phyloP scores from a whole-genome alignment of 1,140 invertebrate species.

The Drosophila kurseongensis region DNA sequence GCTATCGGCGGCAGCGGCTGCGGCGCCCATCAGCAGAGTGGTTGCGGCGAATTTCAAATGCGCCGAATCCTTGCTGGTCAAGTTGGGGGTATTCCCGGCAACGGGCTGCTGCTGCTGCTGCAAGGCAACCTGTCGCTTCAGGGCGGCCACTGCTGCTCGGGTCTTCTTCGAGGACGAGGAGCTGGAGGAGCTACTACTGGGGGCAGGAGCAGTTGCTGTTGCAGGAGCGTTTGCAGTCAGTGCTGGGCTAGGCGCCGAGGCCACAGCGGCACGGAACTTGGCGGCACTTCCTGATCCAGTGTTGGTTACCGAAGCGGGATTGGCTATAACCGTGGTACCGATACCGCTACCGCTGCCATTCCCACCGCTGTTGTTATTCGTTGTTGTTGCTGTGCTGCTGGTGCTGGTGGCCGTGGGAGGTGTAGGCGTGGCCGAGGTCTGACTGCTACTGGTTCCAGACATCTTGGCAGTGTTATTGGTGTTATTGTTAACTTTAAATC shows the following conservation, averaged over 20 bases:
- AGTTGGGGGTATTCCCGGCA: slow-evolving; percentile 22
- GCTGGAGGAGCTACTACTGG: slow-evolving; percentile 20
- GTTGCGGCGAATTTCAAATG: slow-evolving; percentile 73
- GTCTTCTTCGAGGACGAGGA: slow-evolving; percentile 60
- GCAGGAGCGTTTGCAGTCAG: slow-evolving; percentile 23
- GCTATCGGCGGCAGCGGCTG: slow-evolving; percentile 69
- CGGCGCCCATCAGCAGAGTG: slow-evolving; percentile 69
- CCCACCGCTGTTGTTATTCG: slow-evolving; percentile 32
- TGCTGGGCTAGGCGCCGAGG: slow-evolving; percentile 55
- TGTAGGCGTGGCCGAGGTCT: slow-evolving; percentile 55
- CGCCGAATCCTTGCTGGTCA: slow-evolving; percentile 64
- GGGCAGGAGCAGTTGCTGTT: slow-evolving; percentile 16
- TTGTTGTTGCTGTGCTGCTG: slow-evolving; percentile 52
- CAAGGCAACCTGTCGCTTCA: slow-evolving; percentile 70
- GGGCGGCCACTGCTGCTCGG: slow-evolving; percentile 59
- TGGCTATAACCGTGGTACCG: slow-evolving; percentile 36
- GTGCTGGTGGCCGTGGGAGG: slow-evolving; percentile 50
- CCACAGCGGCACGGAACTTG: slow-evolving; percentile 66
- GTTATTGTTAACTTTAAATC: slow-evolving; percentile 73
- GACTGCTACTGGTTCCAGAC: slow-evolving; percentile 57
- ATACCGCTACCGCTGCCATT: slow-evolving; percentile 15
- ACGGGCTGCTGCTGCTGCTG: slow-evolving; percentile 49
- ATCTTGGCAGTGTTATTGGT: slow-evolving; percentile 71
- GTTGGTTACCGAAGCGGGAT: slow-evolving; percentile 46
- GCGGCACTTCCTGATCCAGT: slow-evolving; percentile 62